Evolutionary conservation across 2,797 vertebrate genomes (phyloP), one percentile per base, ranked within the genome.

Genomic region (Triplophysa yarkandensis): DNA sequence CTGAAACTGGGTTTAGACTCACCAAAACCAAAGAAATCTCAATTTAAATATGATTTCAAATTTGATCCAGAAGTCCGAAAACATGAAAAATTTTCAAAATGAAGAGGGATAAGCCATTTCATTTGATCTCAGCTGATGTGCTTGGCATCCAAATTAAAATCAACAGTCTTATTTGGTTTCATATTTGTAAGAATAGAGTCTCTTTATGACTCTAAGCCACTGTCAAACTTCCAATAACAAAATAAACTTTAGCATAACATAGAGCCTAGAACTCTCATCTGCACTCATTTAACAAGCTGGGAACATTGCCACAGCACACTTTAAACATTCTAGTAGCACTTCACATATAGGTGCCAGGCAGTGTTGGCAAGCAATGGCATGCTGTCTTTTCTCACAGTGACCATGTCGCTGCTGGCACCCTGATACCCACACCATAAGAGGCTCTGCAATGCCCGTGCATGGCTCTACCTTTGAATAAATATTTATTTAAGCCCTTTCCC

Each of bases 361-460:
- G 41, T 71, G 70, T 60, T 69, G 77, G 78, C 78, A 73, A 75
- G 58, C 62, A 10, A 34, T 65, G 67, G 25, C 63, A 65, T 68
- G 60, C 81, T 81, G 83, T 50, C 81, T 81, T 78, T 83, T 61
- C 69, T 81, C 81, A 84, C 69, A 76, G 27, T 44, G 27, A 43
- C 70, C 68, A 73, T 80, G 78, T 66, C 69, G 61, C 71, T 58
- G 41, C n/a, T 68, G 82, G 77, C 64, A 83, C 68, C 14, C 58
- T 64, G 76, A 79, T 77, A 74, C 76, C 77, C 55, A 67, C 68
- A 79, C 83, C 83, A 84, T 84, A 84, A 82, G 76, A 84, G 84
- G 81, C 76, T 79, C 36, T 80, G 69, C 60, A 74, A 62, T 68
- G 39, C 62, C 36, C 44, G 30, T 55, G 63, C 71, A 70, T 76